Conservation (phyloP, 2,797 vertebrate species). For the Fringilla coelebs region DNA sequence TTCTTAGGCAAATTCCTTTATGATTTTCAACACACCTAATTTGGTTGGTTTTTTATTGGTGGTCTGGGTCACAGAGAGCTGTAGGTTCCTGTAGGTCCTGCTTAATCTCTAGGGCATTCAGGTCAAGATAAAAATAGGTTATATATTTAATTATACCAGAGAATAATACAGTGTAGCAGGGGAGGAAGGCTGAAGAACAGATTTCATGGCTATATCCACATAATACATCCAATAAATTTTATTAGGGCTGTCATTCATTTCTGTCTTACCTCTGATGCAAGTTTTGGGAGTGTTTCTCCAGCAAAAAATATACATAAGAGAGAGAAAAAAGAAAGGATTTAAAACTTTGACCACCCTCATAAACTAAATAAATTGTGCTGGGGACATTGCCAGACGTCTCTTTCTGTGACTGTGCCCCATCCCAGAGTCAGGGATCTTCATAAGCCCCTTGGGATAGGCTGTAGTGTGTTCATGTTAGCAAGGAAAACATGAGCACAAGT, state of each 20-base stretch:
- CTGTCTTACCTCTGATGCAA: not conserved
- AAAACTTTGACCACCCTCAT: not conserved
- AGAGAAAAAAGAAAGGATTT: not conserved
- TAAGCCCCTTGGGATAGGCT: not conserved
- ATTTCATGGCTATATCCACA: not conserved
- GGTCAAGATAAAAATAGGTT: not conserved
- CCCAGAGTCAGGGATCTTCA: not conserved
- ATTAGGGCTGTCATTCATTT: not conserved
- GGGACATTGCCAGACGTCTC: not conserved
- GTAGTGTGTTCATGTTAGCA: not conserved
- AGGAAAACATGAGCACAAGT: not conserved
- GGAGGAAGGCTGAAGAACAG: not conserved
- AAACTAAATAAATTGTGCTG: not conserved
- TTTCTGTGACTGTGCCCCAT: not conserved
- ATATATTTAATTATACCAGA: not conserved
- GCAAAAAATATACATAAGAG: not conserved
- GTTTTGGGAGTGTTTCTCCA: not conserved
- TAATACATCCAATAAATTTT: not conserved
- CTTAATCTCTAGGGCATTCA: not conserved
- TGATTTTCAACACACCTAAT: not conserved
- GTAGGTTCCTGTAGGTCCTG: not conserved
- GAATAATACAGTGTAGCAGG: not conserved
- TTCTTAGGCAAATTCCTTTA: not conserved
- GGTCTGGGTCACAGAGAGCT: not conserved
- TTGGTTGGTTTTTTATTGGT: not conserved